phyloP scores from a whole-genome alignment of 2,888 invertebrate genomes.

The Bruchidius siliquastri region DNA sequence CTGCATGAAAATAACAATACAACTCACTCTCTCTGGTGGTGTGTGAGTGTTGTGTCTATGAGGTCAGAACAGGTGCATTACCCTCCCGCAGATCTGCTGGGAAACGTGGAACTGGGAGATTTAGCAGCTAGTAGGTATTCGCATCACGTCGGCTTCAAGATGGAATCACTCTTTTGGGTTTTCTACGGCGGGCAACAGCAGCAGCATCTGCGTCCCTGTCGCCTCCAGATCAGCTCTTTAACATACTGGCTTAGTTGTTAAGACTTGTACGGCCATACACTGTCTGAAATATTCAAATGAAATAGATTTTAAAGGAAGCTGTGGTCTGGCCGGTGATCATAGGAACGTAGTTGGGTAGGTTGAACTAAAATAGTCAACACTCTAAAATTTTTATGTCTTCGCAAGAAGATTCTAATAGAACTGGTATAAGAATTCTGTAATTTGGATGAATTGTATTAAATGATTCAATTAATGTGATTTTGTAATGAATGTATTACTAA shows the following conservation, averaged over 20 bases:
- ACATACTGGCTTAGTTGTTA: neutral
- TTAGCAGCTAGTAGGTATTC: neutral
- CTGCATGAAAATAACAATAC: neutral
- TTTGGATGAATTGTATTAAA: no score
- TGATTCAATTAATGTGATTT: no score
- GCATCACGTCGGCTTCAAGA: neutral
- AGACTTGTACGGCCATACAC: neutral
- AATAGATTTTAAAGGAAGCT: no score
- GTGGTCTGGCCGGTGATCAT: no score
- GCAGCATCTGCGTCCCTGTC: neutral
- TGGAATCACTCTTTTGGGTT: neutral
- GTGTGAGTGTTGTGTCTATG: neutral
- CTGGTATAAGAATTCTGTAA: no score
- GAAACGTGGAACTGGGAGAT: neutral
- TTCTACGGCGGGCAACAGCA: neutral
- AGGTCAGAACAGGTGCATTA: neutral
- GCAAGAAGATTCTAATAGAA: no score
- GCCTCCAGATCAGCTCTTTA: neutral
- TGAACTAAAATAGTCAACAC: no score
- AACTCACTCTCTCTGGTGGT: neutral
- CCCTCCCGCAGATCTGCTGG: neutral
- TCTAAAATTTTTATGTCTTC: no score
- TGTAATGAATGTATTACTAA: no score
- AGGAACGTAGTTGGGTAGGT: no score
- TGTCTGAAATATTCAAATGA: no score